Conservation (phyloP, 2,797 vertebrate genomes). For the Netta rufina region DNA sequence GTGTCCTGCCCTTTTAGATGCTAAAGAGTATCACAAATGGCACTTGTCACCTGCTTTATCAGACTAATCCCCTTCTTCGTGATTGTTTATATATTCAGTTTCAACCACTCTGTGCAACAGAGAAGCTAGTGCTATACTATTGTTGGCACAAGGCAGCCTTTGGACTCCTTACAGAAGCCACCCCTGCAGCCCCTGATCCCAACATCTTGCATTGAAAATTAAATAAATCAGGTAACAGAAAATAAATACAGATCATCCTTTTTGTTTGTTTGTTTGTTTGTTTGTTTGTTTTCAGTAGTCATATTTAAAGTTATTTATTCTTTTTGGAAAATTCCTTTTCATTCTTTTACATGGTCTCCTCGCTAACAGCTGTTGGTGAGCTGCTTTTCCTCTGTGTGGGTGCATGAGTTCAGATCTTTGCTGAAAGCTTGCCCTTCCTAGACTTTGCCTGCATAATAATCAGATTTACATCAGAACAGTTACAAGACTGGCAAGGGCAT, state of each 20-base stretch:
- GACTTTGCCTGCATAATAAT: conserved; percentile 22
- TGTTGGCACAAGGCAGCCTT: not conserved
- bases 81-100: not conserved
- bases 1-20: not conserved
- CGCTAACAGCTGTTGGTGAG: not conserved
- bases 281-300: not conserved
- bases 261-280: not conserved
- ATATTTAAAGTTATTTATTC: not conserved
- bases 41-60: not conserved
- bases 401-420: not conserved
- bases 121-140: not conserved
- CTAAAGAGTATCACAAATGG: not conserved
- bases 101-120: not conserved
- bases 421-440: not conserved
- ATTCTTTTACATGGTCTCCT: not conserved
- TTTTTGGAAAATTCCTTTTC: not conserved
- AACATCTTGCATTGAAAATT: not conserved
- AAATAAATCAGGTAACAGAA: not conserved
- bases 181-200: fast-evolving
- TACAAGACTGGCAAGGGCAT: not conserved
- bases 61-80: not conserved
- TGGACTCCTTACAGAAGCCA: not conserved
- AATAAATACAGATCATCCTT: not conserved
- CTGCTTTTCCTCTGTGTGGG: not conserved
- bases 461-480: conserved; percentile 20